These are phyloP conservation scores for Calliopsis andreniformis DNA, from an alignment of 1,140 invertebrate genomes.

Conservation along the genomic window DNA sequence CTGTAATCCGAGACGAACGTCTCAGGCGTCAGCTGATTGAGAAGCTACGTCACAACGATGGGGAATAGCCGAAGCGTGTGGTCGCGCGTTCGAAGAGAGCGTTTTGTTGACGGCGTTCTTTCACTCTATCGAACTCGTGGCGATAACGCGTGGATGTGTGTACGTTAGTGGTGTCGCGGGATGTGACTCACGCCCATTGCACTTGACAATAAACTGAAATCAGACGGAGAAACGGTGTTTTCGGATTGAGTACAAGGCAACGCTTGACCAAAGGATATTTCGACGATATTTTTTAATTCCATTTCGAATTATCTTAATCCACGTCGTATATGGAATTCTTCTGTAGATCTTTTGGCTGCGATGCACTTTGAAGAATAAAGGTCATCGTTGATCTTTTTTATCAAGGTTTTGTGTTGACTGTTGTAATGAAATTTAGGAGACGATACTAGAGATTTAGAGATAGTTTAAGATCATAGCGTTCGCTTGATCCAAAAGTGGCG, in stretches of 20 bases:
- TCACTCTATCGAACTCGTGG: conserved; percentile 10
- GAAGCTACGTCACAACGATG: conserved; percentile 64
- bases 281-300: neutral
- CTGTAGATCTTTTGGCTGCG: too few relatives aligned
- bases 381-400: too few relatives aligned
- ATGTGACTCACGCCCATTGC: conserved; percentile 52
- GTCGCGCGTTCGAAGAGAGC: conserved; percentile 44
- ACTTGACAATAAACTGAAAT: conserved; percentile 62
- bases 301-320: too few relatives aligned
- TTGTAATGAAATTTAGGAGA: too few relatives aligned
- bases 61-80: conserved; percentile 51
- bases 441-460: too few relatives aligned
- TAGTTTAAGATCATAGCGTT: too few relatives aligned
- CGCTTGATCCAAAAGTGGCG: too few relatives aligned
- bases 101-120: conserved; percentile 49
- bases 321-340: too few relatives aligned
- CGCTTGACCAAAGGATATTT: neutral
- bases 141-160: conserved; percentile 6
- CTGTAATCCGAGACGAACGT: conserved; percentile 22
- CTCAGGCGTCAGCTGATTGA: conserved; percentile 64
- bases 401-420: too few relatives aligned
- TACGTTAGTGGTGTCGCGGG: neutral
- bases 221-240: conserved; percentile 33
- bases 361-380: too few relatives aligned
- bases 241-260: conserved; percentile 30